Evolutionary conservation across 92 coral and sea anemone species (phyloP).

Genomic region (Ricordea florida): DNA sequence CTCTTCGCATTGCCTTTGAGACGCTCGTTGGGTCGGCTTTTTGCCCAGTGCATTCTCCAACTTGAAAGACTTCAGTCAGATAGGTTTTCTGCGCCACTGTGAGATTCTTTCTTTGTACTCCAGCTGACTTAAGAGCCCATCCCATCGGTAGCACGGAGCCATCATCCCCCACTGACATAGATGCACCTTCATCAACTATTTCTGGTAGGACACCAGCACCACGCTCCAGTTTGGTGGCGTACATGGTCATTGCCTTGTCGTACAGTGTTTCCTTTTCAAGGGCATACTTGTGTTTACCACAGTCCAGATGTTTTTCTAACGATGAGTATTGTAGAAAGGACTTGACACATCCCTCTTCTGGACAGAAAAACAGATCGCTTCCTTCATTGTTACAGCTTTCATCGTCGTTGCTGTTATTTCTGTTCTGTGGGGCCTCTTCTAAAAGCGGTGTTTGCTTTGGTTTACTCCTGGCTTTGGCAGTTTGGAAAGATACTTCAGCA

Average conservation of each 20-base stretch:
- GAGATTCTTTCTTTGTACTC: neutral
- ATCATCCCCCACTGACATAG: neutral
- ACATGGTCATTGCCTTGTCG: slow-evolving; percentile 3
- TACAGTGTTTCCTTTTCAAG: slow-evolving; percentile 11
- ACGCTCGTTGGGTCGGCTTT: slow-evolving; percentile 9
- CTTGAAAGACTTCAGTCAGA: too few species aligned
- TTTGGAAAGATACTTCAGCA: neutral
- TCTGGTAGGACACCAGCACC: neutral
- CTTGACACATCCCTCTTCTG: neutral
- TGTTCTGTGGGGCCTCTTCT: too few species aligned
- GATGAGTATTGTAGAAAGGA: neutral
- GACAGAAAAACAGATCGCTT: too few species aligned
- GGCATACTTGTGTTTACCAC: slow-evolving; percentile 3
- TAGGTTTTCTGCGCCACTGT: neutral
- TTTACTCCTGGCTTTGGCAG: too few species aligned
- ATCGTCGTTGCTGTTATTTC: neutral
- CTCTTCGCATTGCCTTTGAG: neutral
- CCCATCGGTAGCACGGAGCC: neutral
- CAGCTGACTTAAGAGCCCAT: too few species aligned
- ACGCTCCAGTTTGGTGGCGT: neutral
- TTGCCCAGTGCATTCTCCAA: neutral
- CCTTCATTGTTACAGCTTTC: neutral
- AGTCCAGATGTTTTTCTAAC: slow-evolving; percentile 8
- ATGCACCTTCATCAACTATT: neutral
- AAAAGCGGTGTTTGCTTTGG: too few species aligned